Evolutionary conservation across 2,888 invertebrate species (phyloP).

Genomic region (Drosophila atripex): DNA sequence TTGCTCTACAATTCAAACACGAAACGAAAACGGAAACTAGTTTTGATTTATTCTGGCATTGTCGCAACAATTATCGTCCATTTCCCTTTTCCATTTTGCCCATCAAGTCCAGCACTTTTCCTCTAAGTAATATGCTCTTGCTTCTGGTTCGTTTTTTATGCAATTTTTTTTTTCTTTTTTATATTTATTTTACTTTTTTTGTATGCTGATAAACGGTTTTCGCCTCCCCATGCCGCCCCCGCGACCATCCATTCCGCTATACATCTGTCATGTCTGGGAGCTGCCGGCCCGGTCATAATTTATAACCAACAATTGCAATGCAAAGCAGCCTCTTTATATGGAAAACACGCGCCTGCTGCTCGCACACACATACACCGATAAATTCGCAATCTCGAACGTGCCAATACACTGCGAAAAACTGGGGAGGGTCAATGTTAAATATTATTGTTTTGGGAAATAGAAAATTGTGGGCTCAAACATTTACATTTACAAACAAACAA

Average conservation of each 20-base stretch:
- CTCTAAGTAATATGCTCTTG: neutral
- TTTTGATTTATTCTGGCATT: conserved; percentile 14
- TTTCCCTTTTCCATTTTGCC: conserved; percentile 18
- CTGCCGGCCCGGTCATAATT: conserved; percentile 44
- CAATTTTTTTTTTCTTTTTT: too few relatives aligned
- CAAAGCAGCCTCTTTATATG: conserved; percentile 69
- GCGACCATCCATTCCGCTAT: conserved; percentile 5
- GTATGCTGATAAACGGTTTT: conserved; percentile 25
- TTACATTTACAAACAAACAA: too few relatives aligned
- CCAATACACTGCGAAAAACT: conserved; percentile 3
- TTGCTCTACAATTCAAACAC: neutral
- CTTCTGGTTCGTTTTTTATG: neutral
- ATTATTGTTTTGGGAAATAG: too few relatives aligned
- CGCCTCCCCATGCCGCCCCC: neutral
- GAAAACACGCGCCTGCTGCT: conserved; percentile 59
- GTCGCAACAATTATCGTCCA: conserved; percentile 23
- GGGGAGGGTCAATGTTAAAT: too few relatives aligned
- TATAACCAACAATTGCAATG: conserved; percentile 65
- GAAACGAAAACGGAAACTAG: conserved; percentile 4
- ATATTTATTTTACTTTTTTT: neutral
- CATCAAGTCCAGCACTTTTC: conserved; percentile 12
- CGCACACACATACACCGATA: conserved; percentile 21
- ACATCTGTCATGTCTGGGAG: conserved; percentile 50
- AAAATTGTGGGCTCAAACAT: too few relatives aligned
- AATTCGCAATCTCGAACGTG: conserved; percentile 12